Evolutionary conservation across 2,113 vertebrate genomes (phyloP).

Genomic region (Pampusana beccarii): DNA sequence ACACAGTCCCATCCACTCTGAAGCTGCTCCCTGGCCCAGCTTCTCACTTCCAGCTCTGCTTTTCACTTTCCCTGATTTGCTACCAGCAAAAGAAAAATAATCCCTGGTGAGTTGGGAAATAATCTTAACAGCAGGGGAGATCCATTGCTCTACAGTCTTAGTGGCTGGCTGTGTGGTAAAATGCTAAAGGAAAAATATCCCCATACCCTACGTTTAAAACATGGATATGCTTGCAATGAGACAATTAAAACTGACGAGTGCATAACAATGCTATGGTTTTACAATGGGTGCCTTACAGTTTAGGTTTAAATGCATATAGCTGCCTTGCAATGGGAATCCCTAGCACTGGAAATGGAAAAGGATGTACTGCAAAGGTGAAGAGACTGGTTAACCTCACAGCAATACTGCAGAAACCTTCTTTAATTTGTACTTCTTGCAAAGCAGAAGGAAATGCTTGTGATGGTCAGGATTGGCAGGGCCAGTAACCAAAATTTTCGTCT

Average conservation of each 20-base stretch:
- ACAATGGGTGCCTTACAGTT: not conserved
- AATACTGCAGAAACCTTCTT: not conserved
- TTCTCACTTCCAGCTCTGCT: not conserved
- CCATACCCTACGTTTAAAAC: not conserved
- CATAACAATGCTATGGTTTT: not conserved
- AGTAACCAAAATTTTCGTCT: not conserved
- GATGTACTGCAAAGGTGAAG: not conserved
- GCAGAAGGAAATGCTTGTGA: not conserved
- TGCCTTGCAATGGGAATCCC: not conserved
- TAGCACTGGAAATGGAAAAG: not conserved
- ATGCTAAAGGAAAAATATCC: not conserved
- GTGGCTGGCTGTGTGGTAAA: not conserved
- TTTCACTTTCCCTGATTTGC: not conserved
- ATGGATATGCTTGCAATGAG: not conserved
- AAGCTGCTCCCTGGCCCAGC: not conserved
- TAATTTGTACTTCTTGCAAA: not conserved
- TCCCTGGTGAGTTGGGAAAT: not conserved
- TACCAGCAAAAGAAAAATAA: not conserved
- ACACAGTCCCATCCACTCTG: not conserved
- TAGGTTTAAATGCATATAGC: fast-evolving
- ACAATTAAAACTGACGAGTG: not conserved
- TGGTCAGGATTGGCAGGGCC: not conserved
- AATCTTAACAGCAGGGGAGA: not conserved
- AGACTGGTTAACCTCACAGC: not conserved
- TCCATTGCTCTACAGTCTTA: not conserved